Base-by-base conservation (phyloP, 2,888 invertebrate genomes). In the Stenichneumon culpator region DNA sequence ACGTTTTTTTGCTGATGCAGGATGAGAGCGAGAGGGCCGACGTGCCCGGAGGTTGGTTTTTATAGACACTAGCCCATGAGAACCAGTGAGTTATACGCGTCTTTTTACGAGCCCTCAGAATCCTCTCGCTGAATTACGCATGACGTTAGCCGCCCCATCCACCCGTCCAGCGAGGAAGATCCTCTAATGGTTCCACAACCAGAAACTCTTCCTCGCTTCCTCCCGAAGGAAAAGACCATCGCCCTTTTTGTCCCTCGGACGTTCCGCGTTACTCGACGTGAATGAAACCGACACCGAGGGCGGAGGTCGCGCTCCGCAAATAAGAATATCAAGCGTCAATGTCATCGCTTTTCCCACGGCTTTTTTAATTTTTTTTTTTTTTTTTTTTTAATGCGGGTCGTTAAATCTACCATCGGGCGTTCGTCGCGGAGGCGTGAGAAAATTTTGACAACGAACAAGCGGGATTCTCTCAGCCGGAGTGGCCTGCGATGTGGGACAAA, bases 101-200 rank as follows among this genome's bases (percentile, higher is more conserved):
- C 86, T 88, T 88, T 89, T 89, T 86, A 84, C 82, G 73, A 87
- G 87, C 86, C 83, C 80, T 84, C 84, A 84, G 84, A 89, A 89
- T 87, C 87, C 87, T 85, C 86, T 82, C 69, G 68, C 72, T 88
- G 87, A 88, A 90, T 89, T 89, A 88, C 89, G 88, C 88, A 89
- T 88, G 87, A 88, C 85, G 88, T 84, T 84, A 68, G 81, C 86
- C 80, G 82, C 86, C 44, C 16, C 44, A 0, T 3, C 16, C 44
- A 16, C 14, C 44, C 44, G 16, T 47, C 44, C 3, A 47, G 44
- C 44, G 3, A 83, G 83, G 79, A 79, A 85, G 87, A 88, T 87
- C 83, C 82, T 86, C 84, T 87, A 85, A 88, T 87, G 85, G 85
- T 80, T 83, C 84, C 80, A 50, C 67, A 68, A 50, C 14, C 74